Conservation (phyloP, 2,888 invertebrate species). For the Phanerotoma sp. region DNA sequence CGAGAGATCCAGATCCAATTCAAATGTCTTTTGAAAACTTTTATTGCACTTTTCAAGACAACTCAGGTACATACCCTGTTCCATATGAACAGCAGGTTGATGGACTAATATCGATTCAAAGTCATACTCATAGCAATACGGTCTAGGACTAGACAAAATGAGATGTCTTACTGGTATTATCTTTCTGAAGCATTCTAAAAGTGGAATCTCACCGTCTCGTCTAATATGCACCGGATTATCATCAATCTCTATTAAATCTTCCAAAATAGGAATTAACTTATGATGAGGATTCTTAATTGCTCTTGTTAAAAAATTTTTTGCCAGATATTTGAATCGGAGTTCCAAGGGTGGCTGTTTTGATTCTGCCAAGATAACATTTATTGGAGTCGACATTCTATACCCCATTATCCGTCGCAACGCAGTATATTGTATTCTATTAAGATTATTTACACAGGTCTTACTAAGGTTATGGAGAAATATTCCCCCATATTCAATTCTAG, state of each 20-base stretch:
- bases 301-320: not conserved
- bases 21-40: not conserved
- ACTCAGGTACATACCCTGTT: not conserved
- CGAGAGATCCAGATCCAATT: not conserved
- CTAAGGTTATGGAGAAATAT: constrained; percentile 19
- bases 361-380: constrained; percentile 8
- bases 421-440: constrained; percentile 27
- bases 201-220: too few relatives aligned
- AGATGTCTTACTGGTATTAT: too few relatives aligned
- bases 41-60: not conserved
- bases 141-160: not conserved
- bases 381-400: constrained; percentile 10
- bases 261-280: too few relatives aligned
- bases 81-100: not conserved
- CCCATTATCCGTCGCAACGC: constrained; percentile 15
- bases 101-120: not conserved
- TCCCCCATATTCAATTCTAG: constrained; percentile 28
- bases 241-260: too few relatives aligned
- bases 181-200: too few relatives aligned
- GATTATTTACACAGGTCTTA: not conserved
- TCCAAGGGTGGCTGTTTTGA: constrained; percentile 11
- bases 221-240: too few relatives aligned
- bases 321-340: constrained; percentile 3
- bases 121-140: not conserved
- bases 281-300: too few relatives aligned